Percentiles rank a stretch among this genome's conserved stretches.
These are phyloP conservation scores for Aphidius ervi DNA, from an alignment of 1,140 invertebrate species.

Conservation along the genomic window DNA sequence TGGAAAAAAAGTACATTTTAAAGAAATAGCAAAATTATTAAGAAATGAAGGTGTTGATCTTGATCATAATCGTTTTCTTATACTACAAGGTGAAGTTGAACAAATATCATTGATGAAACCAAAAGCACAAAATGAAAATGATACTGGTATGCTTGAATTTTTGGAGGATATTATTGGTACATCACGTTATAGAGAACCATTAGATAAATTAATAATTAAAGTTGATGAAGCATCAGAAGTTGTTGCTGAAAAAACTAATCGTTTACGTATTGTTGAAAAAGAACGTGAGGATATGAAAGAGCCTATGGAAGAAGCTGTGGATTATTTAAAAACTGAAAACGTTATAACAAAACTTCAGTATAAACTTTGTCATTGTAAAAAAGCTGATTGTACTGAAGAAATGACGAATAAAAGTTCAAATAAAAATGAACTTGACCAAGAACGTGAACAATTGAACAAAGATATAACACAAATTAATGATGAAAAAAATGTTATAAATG, in stretches of 20 bases:
- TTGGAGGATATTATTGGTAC: slow-evolving; percentile 98
- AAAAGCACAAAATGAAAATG: slow-evolving; percentile 80
- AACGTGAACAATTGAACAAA: slow-evolving; percentile 53
- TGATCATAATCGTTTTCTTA: slow-evolving; percentile 95
- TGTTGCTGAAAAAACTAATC: slow-evolving; percentile 81
- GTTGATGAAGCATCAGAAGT: slow-evolving; percentile 77
- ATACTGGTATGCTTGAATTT: slow-evolving; percentile 95
- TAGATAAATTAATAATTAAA: slow-evolving; percentile 71
- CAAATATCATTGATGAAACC: slow-evolving; percentile 99
- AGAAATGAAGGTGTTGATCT: slow-evolving; percentile 87
- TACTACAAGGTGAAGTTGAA: slow-evolving; percentile 99
- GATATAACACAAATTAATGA: slow-evolving; percentile 55
- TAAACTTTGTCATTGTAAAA: slow-evolving; percentile 45
- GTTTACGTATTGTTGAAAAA: slow-evolving; percentile 84
- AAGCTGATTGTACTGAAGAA: slow-evolving; percentile 54
- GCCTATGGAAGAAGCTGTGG: slow-evolving; percentile 83
- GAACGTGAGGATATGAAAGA: slow-evolving; percentile 83
- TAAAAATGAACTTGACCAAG: slow-evolving; percentile 55
- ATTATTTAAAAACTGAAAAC: slow-evolving; percentile 79
- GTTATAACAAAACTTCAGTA: slow-evolving; percentile 55
- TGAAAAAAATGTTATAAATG: slow-evolving; percentile 54
- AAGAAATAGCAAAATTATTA: slow-evolving; percentile 79
- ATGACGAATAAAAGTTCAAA: slow-evolving; percentile 52
- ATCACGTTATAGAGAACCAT: slow-evolving; percentile 80
- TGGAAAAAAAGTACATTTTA: slow-evolving; percentile 75